Conservation (phyloP, 2,113 vertebrate species). For the Chelonoidis abingdonii region DNA sequence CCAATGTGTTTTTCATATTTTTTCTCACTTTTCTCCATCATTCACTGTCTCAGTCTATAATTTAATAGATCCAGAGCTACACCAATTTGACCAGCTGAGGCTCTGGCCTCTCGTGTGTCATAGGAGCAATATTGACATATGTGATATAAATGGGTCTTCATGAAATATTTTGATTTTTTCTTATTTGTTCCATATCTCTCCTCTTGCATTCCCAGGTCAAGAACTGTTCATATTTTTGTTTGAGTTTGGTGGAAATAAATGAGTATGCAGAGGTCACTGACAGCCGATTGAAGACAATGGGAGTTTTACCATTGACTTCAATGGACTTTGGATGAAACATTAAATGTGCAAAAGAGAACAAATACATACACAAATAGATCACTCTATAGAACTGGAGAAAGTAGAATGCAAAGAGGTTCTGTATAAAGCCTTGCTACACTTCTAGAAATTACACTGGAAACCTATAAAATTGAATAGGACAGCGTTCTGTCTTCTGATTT, state of each 20-base stretch:
- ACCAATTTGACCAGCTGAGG: too few species aligned
- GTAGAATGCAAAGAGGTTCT: background rate
- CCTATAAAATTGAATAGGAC: background rate
- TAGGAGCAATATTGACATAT: background rate
- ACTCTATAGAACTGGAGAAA: background rate
- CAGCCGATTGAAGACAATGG: background rate
- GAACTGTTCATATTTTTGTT: background rate
- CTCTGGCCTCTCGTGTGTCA: too few species aligned
- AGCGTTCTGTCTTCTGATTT: fast-evolving
- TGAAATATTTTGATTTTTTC: background rate
- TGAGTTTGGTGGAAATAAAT: fast-evolving
- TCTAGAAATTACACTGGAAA: background rate
- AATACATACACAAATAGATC: fast-evolving
- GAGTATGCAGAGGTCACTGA: fast-evolving
- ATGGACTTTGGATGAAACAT: background rate
- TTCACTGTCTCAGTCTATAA: background rate
- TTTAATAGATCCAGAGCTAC: background rate
- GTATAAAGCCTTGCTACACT: too few species aligned
- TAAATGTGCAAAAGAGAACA: background rate
- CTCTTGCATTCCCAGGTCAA: background rate
- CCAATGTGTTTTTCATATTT: background rate
- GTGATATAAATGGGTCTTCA: background rate
- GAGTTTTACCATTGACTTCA: background rate
- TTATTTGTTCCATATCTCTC: background rate
- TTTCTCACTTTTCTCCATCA: background rate